These are phyloP conservation scores for Caenorhabditis inopinata DNA, from an alignment of 1,140 invertebrate genomes.

Conservation along the genomic window DNA sequence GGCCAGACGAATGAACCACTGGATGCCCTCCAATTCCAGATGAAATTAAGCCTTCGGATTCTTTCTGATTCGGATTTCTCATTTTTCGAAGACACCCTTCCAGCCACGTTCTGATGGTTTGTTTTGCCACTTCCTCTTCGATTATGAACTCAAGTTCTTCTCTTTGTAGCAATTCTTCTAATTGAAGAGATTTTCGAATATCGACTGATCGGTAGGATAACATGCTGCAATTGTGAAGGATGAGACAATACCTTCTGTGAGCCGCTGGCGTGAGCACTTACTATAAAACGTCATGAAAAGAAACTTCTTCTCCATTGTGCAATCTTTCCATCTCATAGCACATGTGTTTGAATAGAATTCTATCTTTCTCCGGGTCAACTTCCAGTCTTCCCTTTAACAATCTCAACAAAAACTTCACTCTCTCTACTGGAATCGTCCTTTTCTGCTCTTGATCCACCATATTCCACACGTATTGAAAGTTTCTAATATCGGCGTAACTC, in stretches of 20 bases:
- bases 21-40: not conserved
- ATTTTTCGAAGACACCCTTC: conserved; percentile 69
- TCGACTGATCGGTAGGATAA: conserved; percentile 97
- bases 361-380: conserved; percentile 95
- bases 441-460: conserved; percentile 96
- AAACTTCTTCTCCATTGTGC: conserved; percentile 98
- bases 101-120: conserved; percentile 80
- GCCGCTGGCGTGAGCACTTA: too few species aligned
- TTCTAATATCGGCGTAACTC: conserved; percentile 87
- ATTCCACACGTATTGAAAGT: conserved; percentile 98
- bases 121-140: conserved; percentile 99
- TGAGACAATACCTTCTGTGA: too few species aligned
- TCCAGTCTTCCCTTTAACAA: conserved; percentile 81
- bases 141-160: conserved; percentile 99
- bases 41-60: conserved; percentile 41
- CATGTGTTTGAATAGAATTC: conserved; percentile 98
- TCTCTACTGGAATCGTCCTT: conserved; percentile 84
- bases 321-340: conserved; percentile 95
- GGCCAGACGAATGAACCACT: not conserved
- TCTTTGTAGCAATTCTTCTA: conserved; percentile 92
- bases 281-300: conserved; percentile 99
- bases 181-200: conserved; percentile 92
- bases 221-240: too few species aligned
- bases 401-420: conserved; percentile 73
- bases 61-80: conserved; percentile 44